These are phyloP conservation scores for Pecten maximus DNA, from an alignment of 2,888 invertebrate species.

Conservation along the genomic window DNA sequence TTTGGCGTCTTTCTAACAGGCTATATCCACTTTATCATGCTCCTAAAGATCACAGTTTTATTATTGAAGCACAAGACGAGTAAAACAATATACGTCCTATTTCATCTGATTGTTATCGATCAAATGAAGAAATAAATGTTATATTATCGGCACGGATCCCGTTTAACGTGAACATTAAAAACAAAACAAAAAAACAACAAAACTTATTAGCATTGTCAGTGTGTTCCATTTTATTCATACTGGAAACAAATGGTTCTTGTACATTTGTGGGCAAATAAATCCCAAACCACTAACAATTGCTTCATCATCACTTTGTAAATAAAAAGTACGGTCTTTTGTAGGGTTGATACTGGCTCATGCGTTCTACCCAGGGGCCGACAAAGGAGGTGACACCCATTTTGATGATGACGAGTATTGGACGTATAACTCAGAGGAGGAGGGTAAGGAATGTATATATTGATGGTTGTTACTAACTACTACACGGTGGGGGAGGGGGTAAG, in stretches of 20 bases:
- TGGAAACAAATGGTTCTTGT: neutral
- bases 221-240: neutral
- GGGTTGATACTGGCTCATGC: conserved; percentile 81
- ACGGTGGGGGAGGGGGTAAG: no score
- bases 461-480: no score
- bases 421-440: conserved; percentile 73
- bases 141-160: neutral
- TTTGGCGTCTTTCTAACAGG: conserved; percentile 17
- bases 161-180: neutral
- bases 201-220: neutral
- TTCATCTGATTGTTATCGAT: neutral
- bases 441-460: conserved; percentile 63
- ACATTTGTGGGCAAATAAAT: neutral
- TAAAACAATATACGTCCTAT: neutral
- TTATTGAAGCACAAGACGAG: neutral
- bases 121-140: neutral
- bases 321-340: conserved; percentile 55
- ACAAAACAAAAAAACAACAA: no score
- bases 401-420: conserved; percentile 82
- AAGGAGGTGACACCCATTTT: conserved; percentile 82
- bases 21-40: neutral
- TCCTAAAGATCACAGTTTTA: neutral
- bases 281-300: neutral
- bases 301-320: neutral
- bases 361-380: conserved; percentile 79